Evolutionary conservation across 2,888 invertebrate genomes (phyloP).

Genomic region (Cheilosia grossa): DNA sequence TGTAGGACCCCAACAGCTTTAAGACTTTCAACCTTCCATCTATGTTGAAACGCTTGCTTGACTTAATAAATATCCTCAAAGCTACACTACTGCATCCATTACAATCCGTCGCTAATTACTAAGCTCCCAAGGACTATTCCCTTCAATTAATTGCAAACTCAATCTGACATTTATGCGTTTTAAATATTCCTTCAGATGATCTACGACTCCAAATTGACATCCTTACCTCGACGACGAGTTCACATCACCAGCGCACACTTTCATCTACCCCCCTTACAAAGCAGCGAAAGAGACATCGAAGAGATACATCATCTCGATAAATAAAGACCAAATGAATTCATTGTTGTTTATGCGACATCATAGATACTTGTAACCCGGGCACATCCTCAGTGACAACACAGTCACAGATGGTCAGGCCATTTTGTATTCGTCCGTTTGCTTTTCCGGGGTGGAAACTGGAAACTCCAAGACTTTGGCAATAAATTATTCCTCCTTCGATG

Average conservation of each 20-base stretch:
- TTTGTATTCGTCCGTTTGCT: slow-evolving; percentile 43
- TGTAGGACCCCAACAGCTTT: too few relatives aligned
- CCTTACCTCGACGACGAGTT: slow-evolving; percentile 36
- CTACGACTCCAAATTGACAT: slow-evolving; percentile 49
- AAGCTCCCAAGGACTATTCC: neutral
- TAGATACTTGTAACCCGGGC: slow-evolving; percentile 31
- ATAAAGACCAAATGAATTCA: slow-evolving; percentile 69
- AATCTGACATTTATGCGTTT: slow-evolving; percentile 55
- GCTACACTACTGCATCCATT: slow-evolving; percentile 3
- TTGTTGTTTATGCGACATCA: slow-evolving; percentile 74
- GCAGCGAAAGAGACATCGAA: slow-evolving; percentile 27
- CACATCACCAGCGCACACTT: slow-evolving; percentile 34
- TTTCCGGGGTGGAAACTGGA: slow-evolving; percentile 54
- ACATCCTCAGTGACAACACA: slow-evolving; percentile 30
- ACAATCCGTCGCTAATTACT: slow-evolving; percentile 23
- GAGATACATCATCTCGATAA: slow-evolving; percentile 71
- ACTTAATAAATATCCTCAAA: neutral
- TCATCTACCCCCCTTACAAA: neutral
- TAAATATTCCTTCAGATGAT: slow-evolving; percentile 54
- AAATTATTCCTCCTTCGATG: slow-evolving; percentile 71
- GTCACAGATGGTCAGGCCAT: slow-evolving; percentile 67
- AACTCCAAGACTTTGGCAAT: slow-evolving; percentile 65
- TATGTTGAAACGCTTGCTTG: too few relatives aligned
- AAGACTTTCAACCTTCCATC: too few relatives aligned
- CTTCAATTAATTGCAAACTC: slow-evolving; percentile 39